Evolutionary conservation across 2,797 vertebrate species (phyloP), one percentile per base, ranked within the genome.

Genomic region (Oreochromis grahami): DNA sequence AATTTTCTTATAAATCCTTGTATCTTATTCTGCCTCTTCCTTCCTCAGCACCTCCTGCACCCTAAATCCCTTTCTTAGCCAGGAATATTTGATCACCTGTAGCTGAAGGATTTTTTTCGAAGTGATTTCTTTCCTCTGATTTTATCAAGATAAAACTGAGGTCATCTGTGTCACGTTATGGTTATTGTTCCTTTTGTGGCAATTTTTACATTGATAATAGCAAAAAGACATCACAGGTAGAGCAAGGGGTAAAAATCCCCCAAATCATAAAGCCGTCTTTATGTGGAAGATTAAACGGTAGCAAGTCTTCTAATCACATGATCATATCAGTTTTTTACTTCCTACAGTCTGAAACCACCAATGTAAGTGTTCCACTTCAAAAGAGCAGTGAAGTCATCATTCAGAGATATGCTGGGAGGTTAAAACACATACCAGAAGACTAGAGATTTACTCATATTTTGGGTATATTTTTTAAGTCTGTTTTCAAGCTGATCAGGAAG

Each of bases 101-200:
- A 1, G 38, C 38, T 26, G 65, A 8, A 45, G 43, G 24, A 74
- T 32, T 50, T 36, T 74, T 74, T 12, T 48, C 68, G 6, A 48
- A 48, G 15, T n/a, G 68, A 72, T 19, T 72, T 29, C 29, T 45
- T 26, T 5, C 24, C 43, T 32, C 43, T 8, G 43, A 74, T 74
- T 74, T 50, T 50, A 48, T 74, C 45, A n/a, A 50, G 17, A n/a
- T 74, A 13, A 74, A 74, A n/a, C 26, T n/a, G 13, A 74, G 68
- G 0, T 50, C 43, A 50, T 13, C 10, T 1, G 10, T 1, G 15
- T 50, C 2, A 5, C 13, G 4, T 50, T 74, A 48, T 13, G 10
- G 68, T 74, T 50, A 32, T 8, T 50, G 26, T 74, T 50, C 26
- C 45, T 13, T 74, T 50, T 74, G 15, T 74, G 29, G 26, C 26